Evolutionary conservation across 37 sponge, comb jelly and placozoan species (phyloP).

Genomic region (Spongia lamella): DNA sequence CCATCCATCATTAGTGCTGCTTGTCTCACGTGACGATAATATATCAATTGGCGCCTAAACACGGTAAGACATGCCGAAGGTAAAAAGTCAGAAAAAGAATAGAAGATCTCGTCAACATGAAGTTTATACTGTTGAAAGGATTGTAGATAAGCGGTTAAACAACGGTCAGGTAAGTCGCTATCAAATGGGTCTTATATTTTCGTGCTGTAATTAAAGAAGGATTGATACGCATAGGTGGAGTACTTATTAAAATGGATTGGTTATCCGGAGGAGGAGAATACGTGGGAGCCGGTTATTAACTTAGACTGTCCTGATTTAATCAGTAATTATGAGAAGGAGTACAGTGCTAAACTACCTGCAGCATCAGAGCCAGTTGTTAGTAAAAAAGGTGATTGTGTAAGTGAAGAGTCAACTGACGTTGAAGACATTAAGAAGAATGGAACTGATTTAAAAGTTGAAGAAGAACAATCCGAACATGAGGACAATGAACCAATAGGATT

Average conservation of each 20-base stretch:
- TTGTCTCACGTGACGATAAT: too few species aligned
- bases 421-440: background rate
- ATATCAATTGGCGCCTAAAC: too few species aligned
- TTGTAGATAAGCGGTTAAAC: constrained; percentile 50
- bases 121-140: constrained; percentile 68
- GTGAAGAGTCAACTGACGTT: background rate
- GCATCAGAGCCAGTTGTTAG: too few species aligned
- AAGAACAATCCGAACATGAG: background rate
- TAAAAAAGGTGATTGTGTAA: too few species aligned
- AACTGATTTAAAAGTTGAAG: background rate
- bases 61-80: constrained; percentile 37
- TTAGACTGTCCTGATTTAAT: constrained; percentile 76
- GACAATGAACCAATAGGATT: constrained; percentile 59
- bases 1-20: too few species aligned
- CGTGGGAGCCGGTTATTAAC: constrained; percentile 90
- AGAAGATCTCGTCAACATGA: background rate
- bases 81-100: constrained; percentile 21
- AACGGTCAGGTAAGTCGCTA: constrained; percentile 18
- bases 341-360: too few species aligned
- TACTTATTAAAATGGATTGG: constrained; percentile 86
- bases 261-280: constrained; percentile 67
- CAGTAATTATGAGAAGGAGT: constrained; percentile 46
- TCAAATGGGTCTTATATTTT: too few species aligned
- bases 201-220: too few species aligned
- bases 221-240: too few species aligned